These are phyloP conservation scores for Brenthis daphne DNA, from an alignment of 2,888 invertebrate species.

Conservation along the genomic window DNA sequence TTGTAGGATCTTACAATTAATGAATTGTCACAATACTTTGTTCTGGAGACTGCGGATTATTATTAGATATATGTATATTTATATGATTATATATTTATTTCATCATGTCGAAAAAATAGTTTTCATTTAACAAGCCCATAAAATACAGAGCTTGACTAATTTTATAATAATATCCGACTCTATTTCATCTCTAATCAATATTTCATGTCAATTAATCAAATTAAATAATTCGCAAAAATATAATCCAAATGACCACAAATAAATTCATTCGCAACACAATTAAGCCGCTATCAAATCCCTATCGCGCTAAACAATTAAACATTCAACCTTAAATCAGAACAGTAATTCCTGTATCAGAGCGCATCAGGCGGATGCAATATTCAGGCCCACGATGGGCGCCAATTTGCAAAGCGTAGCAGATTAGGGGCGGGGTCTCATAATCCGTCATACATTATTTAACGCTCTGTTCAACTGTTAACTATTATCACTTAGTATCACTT, in stretches of 20 bases:
- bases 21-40: too few species aligned
- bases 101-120: too few species aligned
- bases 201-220: too few species aligned
- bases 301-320: conserved; percentile 36
- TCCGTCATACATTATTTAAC: conserved; percentile 40
- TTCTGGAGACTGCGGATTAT: too few species aligned
- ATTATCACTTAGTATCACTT: conserved; percentile 14
- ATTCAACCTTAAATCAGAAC: conserved; percentile 36
- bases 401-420: conserved; percentile 42
- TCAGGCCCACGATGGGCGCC: conserved; percentile 42
- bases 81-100: too few species aligned
- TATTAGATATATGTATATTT: too few species aligned
- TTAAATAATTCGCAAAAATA: background rate
- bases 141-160: too few species aligned
- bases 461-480: conserved; percentile 26
- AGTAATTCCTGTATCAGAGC: conserved; percentile 35
- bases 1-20: too few species aligned
- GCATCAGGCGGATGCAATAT: conserved; percentile 44
- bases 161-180: background rate
- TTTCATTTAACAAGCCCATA: too few species aligned
- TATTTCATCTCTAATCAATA: too few species aligned
- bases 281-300: conserved; percentile 32
- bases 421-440: conserved; percentile 37
- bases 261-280: conserved; percentile 18
- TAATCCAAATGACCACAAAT: background rate